A percentile compares a stretch with the other conserved stretches of the same genome.
Evolutionary conservation across 2,888 invertebrate species (phyloP).

Genomic region (Serripes groenlandicus): DNA sequence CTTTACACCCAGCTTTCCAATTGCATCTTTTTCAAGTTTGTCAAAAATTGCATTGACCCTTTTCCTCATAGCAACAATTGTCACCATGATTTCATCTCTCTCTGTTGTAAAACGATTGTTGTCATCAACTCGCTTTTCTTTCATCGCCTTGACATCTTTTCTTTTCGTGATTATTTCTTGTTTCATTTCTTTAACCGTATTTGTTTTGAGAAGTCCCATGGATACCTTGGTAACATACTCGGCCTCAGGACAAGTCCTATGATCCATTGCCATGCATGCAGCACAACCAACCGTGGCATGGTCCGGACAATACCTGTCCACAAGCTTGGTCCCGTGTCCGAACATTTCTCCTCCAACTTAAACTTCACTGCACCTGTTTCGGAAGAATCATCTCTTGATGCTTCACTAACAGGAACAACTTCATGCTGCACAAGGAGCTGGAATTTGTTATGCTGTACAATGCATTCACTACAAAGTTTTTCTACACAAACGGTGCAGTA

Average conservation of each 20-base stretch:
- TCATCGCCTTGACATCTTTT: conserved; percentile 46
- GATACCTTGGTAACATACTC: conserved; percentile 44
- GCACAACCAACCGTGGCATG: conserved; percentile 61
- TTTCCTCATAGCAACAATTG: conserved; percentile 33
- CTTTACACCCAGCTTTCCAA: conserved; percentile 38
- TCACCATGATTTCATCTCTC: conserved; percentile 35
- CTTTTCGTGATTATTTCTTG: conserved; percentile 40
- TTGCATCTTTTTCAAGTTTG: conserved; percentile 41
- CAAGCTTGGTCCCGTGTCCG: conserved; percentile 41
- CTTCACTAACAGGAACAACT: conserved; percentile 36
- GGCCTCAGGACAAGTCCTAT: conserved; percentile 52
- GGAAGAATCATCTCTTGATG: conserved; percentile 18
- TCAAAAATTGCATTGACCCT: conserved; percentile 54
- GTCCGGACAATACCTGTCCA: conserved; percentile 49
- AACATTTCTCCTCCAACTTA: conserved; percentile 12
- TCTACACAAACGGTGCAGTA: conserved; percentile 59
- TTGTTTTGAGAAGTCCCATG: conserved; percentile 34
- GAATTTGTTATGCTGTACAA: conserved; percentile 53
- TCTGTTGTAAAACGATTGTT: conserved; percentile 44
- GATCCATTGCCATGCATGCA: conserved; percentile 56
- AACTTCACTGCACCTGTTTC: neutral
- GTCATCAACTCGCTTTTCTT: conserved; percentile 47
- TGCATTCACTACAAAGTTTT: conserved; percentile 54
- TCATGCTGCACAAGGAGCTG: conserved; percentile 52
- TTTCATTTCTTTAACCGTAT: conserved; percentile 42